phyloP scores from a whole-genome alignment of 2,797 vertebrate species.

The Urophycis tenuis region DNA sequence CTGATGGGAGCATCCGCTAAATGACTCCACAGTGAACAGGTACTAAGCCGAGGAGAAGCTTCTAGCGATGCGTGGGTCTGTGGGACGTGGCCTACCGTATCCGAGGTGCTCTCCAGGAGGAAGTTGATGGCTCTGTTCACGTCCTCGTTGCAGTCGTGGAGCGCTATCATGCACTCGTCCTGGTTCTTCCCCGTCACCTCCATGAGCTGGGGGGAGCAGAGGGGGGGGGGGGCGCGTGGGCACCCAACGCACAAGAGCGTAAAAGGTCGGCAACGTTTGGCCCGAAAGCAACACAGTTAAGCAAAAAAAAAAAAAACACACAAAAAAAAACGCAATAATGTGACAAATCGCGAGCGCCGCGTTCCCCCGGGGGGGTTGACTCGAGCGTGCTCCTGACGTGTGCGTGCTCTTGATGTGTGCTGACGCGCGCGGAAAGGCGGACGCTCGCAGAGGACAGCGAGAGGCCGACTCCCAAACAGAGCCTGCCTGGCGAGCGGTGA shows the following conservation, averaged over 20 bases:
- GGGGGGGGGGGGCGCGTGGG: slow-evolving; percentile 11
- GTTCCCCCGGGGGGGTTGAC: not conserved
- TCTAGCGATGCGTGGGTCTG: not conserved
- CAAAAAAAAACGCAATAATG: not conserved
- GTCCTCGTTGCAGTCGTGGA: slow-evolving; percentile 97
- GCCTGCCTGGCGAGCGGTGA: not conserved
- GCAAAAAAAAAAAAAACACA: not conserved
- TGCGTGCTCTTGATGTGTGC: not conserved
- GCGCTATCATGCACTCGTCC: slow-evolving; percentile 93
- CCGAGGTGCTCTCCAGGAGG: slow-evolving; percentile 90
- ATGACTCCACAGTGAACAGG: not conserved
- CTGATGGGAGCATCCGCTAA: not conserved
- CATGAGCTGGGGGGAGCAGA: slow-evolving; percentile 76
- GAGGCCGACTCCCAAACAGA: not conserved
- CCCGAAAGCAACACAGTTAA: not conserved
- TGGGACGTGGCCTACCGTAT: slow-evolving; percentile 74
- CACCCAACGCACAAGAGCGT: not conserved
- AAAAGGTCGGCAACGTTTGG: not conserved
- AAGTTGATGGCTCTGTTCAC: slow-evolving; percentile 94
- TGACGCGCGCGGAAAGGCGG: not conserved
- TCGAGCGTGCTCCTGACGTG: not conserved
- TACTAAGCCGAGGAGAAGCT: not conserved
- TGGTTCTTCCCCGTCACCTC: slow-evolving; percentile 96
- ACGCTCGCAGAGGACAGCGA: not conserved
- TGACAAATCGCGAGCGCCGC: not conserved